Base-by-base conservation (phyloP, 2,797 vertebrate genomes). In the Parauchenoglanis punctatus region DNA sequence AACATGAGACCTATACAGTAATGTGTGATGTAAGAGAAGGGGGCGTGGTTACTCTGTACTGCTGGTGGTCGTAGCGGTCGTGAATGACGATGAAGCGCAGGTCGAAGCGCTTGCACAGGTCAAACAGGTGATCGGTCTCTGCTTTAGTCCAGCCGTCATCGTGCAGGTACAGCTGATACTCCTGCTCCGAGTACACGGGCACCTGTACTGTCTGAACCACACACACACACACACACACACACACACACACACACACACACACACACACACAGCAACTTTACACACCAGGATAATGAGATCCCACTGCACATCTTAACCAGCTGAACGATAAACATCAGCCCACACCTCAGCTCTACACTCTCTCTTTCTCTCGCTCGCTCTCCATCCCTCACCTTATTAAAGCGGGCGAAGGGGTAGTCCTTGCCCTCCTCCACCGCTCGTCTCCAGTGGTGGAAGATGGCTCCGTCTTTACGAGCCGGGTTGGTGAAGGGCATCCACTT, bases 401-500 rank as follows among this genome's bases (percentile, higher is more conserved):
- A 99, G 80, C 98, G 97, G 89, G 98, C 97, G 83, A 99, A 99
- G 4, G 99, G 98, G 88, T 99, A 99, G 91, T 99, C 98, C 91
- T 99, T 99, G 90, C 98, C 98, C 91, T 99, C 98, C 87, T 99
- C 99, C 17, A 98, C 97, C 63, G 97, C 96, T 80, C 98, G 97
- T 91, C 99, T 96, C 99, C 99, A 99, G 94, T 99, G 99, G 93
- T 99, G 97, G 92, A 99, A 99, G 93, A 99, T 98, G 0, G 99
- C 98, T 6, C 99, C 99, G 56, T 99, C 99, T 91, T 97, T 98
- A 67, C 99, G 97, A 0, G 99, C 99, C 40, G 98, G 98, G 93
- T 99, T 99, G 65, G 97, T 97, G 89, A 99, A 99, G 7, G 99
- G 98, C 98, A 99, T 99, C 99, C 98, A 99, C 85, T 99, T 99